Conservation (phyloP, 2,113 vertebrate genomes). For the Chroicocephalus ridibundus region DNA sequence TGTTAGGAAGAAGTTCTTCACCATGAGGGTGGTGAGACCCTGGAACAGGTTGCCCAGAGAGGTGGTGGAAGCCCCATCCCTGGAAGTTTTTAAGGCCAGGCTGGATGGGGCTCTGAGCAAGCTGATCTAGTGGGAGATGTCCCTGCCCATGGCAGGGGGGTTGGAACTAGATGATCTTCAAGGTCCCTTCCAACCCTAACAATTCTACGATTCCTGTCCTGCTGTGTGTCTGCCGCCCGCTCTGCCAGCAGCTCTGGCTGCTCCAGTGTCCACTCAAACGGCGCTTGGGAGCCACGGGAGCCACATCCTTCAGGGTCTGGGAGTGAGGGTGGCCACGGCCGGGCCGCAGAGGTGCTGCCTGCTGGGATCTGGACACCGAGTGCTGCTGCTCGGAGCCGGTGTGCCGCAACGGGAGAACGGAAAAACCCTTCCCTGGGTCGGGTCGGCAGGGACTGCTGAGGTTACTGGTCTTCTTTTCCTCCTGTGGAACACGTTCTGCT, state of each 20-base stretch:
- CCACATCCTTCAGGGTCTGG: not conserved
- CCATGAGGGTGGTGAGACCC: too few species aligned
- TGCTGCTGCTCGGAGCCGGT: too few species aligned
- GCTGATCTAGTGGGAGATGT: too few species aligned
- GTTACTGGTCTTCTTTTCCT: not conserved
- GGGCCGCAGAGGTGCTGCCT: not conserved
- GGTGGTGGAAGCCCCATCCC: too few species aligned
- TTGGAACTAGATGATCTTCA: too few species aligned
- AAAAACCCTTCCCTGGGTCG: not conserved
- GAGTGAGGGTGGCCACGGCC: rapidly evolving
- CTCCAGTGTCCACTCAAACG: rapidly evolving
- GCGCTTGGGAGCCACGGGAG: not conserved
- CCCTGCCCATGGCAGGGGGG: too few species aligned
- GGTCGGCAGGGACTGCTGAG: not conserved
- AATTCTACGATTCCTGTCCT: too few species aligned
- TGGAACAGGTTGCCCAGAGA: too few species aligned
- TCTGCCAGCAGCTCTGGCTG: not conserved
- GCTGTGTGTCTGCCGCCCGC: rapidly evolving
- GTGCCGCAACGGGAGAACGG: not conserved
- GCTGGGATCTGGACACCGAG: not conserved
- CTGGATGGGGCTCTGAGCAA: too few species aligned
- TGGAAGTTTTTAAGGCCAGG: too few species aligned
- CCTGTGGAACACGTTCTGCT: not conserved
- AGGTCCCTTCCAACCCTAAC: too few species aligned
- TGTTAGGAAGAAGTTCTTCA: too few species aligned